A percentile compares a stretch with the other conserved stretches of the same genome.
phyloP scores from a whole-genome alignment of 1,140 invertebrate species.

The Bombus terrestris region DNA sequence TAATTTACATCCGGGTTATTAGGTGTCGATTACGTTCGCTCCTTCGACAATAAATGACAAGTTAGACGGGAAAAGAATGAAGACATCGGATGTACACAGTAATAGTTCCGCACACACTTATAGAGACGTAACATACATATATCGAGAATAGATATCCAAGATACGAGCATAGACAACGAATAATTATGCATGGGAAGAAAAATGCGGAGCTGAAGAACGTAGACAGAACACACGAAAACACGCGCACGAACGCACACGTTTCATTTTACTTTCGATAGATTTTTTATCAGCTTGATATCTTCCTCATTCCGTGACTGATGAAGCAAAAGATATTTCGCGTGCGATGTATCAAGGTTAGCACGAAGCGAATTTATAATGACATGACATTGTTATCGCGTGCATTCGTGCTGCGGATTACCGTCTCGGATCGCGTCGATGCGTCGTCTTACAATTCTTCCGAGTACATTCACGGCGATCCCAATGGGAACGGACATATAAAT shows the following conservation, averaged over 20 bases:
- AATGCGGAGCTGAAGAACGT: slow-evolving; percentile 51
- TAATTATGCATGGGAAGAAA: slow-evolving; percentile 59
- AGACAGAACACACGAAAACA: slow-evolving; percentile 51
- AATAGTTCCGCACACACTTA: slow-evolving; percentile 56
- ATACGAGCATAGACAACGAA: slow-evolving; percentile 63
- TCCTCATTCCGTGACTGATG: not conserved
- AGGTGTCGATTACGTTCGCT: slow-evolving; percentile 55
- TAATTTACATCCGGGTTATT: not conserved
- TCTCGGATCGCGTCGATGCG: slow-evolving; percentile 64
- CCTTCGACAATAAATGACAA: slow-evolving; percentile 61
- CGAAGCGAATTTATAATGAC: not conserved
- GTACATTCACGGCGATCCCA: slow-evolving; percentile 12
- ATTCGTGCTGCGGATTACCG: slow-evolving; percentile 46
- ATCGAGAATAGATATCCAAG: slow-evolving; percentile 62
- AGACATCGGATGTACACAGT: slow-evolving; percentile 44
- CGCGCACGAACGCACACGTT: slow-evolving; percentile 14
- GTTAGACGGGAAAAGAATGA: slow-evolving; percentile 52
- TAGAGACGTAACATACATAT: slow-evolving; percentile 55
- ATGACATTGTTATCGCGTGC: slow-evolving; percentile 1
- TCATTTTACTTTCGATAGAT: not conserved
- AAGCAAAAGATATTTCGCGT: not conserved
- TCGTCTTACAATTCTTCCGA: slow-evolving; percentile 63
- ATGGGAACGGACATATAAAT: not conserved
- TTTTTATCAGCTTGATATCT: not conserved
- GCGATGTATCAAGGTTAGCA: not conserved